Evolutionary conservation across 2,113 vertebrate species (phyloP).

Genomic region (Hippocampus comes): DNA sequence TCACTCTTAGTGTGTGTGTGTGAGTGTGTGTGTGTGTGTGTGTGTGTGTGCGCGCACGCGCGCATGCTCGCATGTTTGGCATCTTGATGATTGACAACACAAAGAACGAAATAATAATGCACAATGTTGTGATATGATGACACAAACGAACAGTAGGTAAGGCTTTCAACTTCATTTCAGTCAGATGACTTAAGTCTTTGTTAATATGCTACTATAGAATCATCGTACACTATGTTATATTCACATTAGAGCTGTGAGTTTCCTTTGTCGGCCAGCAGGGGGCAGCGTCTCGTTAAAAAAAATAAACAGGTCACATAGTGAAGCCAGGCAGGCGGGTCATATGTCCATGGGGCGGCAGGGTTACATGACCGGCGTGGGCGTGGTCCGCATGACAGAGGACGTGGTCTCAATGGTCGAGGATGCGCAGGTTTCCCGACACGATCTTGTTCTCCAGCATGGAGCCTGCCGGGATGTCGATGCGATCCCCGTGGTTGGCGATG

Average conservation of each 20-base stretch:
- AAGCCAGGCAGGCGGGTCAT: slow-evolving; percentile 6
- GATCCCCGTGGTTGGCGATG: slow-evolving; percentile 96
- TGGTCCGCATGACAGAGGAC: too few relatives aligned
- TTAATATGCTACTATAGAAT: background rate
- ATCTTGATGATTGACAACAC: slow-evolving; percentile 1
- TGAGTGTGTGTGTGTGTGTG: background rate
- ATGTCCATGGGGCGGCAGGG: background rate
- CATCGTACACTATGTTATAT: too few relatives aligned
- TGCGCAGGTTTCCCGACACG: slow-evolving; percentile 95
- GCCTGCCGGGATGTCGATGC: slow-evolving; percentile 95
- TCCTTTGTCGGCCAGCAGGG: background rate
- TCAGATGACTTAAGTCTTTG: background rate
- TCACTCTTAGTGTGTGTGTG: background rate
- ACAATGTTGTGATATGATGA: background rate
- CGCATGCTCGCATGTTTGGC: background rate
- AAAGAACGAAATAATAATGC: background rate
- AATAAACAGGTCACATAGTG: background rate
- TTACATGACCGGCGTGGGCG: slow-evolving; percentile 23
- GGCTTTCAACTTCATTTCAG: slow-evolving; percentile 9
- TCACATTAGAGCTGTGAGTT: background rate
- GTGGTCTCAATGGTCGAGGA: slow-evolving; percentile 88
- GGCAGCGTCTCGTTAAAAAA: background rate
- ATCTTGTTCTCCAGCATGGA: slow-evolving; percentile 98
- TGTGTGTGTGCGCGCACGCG: too few relatives aligned
- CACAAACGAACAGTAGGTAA: slow-evolving; percentile 9